Percentiles rank a stretch among this genome's conserved stretches.
phyloP scores from a whole-genome alignment of 2,888 invertebrate genomes.

The Labia minor region DNA sequence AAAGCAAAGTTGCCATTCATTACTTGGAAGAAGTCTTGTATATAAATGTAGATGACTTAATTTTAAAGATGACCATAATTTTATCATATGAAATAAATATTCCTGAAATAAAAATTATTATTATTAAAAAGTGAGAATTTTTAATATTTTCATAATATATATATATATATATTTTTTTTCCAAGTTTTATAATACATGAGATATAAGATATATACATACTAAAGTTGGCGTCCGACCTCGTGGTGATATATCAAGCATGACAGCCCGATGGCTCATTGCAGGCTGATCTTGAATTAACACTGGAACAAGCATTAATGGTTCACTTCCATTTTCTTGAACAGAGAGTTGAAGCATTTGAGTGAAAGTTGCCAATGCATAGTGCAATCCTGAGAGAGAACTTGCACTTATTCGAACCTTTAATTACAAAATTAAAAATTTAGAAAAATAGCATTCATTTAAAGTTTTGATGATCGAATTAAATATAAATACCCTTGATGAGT shows the following conservation, averaged over 20 bases:
- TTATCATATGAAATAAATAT: conserved; percentile 41
- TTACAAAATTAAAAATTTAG: conserved; percentile 22
- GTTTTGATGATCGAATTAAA: not conserved
- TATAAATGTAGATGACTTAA: conserved; percentile 44
- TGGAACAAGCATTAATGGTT: conserved; percentile 33
- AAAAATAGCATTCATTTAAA: not conserved
- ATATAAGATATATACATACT: too few relatives aligned
- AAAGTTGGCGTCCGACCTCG: conserved; percentile 45
- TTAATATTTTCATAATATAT: not conserved
- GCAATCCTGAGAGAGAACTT: conserved; percentile 43
- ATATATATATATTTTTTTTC: too few relatives aligned
- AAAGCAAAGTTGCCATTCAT: conserved; percentile 40
- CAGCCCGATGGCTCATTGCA: conserved; percentile 43
- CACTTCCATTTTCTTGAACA: conserved; percentile 32
- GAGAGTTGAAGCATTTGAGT: conserved; percentile 44
- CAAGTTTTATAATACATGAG: too few relatives aligned
- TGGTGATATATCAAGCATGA: conserved; percentile 46
- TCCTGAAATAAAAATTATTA: conserved; percentile 32
- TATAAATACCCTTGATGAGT: conserved; percentile 37
- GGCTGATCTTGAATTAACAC: conserved; percentile 48
- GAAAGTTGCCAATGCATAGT: conserved; percentile 46
- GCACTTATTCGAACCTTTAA: conserved; percentile 42
- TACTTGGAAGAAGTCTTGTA: conserved; percentile 37
- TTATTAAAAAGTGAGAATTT: not conserved
- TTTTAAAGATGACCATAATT: conserved; percentile 43